Percentiles rank a stretch among this genome's conserved stretches.
Evolutionary conservation across 2,888 invertebrate genomes (phyloP).

Genomic region (Baronia brevicornis): DNA sequence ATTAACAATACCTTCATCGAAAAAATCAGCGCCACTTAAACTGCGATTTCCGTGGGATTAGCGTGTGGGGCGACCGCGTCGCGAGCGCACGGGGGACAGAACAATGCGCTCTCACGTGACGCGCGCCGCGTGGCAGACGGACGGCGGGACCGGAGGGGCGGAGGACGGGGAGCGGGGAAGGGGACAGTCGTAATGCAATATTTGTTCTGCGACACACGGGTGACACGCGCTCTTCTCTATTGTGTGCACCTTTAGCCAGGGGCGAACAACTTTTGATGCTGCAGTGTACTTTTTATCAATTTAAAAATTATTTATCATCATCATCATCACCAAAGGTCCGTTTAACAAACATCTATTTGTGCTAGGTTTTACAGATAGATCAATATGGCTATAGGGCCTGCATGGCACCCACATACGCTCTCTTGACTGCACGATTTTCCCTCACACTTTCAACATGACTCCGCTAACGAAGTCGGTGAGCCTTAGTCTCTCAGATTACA

Average conservation of each 20-base stretch:
- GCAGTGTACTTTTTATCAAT: neutral
- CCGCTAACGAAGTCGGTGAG: no score
- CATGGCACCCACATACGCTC: no score
- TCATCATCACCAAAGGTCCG: constrained; percentile 9
- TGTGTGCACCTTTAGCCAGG: constrained; percentile 57
- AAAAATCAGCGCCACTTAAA: constrained; percentile 48
- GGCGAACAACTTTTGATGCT: constrained; percentile 33
- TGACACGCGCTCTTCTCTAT: constrained; percentile 56
- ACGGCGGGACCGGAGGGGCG: constrained; percentile 22
- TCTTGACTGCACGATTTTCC: no score
- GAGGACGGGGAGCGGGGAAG: constrained; percentile 17
- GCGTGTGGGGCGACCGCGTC: constrained; percentile 53
- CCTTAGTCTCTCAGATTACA: no score
- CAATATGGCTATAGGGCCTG: no score
- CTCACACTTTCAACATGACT: no score
- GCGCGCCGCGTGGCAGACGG: constrained; percentile 31
- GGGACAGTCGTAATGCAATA: constrained; percentile 55
- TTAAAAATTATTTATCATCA: constrained; percentile 1
- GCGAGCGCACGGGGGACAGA: constrained; percentile 33
- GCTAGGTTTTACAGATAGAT: neutral
- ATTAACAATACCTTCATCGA: constrained; percentile 19
- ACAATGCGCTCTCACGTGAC: constrained; percentile 48
- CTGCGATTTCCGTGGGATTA: constrained; percentile 54
- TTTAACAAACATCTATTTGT: neutral
- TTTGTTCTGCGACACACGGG: constrained; percentile 70